A percentile compares a stretch with the other conserved stretches of the same genome.
Evolutionary conservation across 2,888 invertebrate genomes (phyloP).

Genomic region (Ophion costatus): DNA sequence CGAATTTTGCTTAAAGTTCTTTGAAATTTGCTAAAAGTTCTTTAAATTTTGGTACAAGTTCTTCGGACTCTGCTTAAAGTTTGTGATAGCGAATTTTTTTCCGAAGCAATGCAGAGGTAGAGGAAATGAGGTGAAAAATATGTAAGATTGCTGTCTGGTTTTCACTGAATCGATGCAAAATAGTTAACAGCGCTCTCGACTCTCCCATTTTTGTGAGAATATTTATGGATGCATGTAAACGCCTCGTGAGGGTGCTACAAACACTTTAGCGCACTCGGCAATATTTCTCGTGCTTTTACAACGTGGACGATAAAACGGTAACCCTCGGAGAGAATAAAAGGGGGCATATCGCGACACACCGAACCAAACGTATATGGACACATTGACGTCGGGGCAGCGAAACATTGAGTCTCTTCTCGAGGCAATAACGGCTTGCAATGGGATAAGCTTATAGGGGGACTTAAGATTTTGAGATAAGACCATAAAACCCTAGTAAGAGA

Average conservation of each 20-base stretch:
- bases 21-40: too few species aligned
- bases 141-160: too few species aligned
- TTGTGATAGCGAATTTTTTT: too few species aligned
- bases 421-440: constrained; percentile 8
- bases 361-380: constrained; percentile 13
- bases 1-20: too few species aligned
- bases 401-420: constrained; percentile 13
- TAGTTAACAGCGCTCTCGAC: too few species aligned
- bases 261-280: constrained; percentile 20
- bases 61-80: too few species aligned
- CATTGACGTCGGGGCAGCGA: not conserved
- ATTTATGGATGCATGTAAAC: not conserved
- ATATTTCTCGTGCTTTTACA: constrained; percentile 36
- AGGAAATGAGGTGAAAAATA: too few species aligned
- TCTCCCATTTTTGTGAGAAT: not conserved
- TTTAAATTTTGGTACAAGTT: too few species aligned
- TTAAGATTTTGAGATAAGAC: constrained; percentile 34
- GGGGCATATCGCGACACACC: not conserved
- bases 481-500: constrained; percentile 8
- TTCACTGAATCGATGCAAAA: too few species aligned
- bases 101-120: too few species aligned
- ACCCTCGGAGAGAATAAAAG: constrained; percentile 22
- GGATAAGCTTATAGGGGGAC: not conserved
- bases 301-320: constrained; percentile 34
- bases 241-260: constrained; percentile 17